Evolutionary conservation across 2,113 vertebrate species (phyloP), one percentile per base, ranked within the genome.

Genomic region (Progne subis): DNA sequence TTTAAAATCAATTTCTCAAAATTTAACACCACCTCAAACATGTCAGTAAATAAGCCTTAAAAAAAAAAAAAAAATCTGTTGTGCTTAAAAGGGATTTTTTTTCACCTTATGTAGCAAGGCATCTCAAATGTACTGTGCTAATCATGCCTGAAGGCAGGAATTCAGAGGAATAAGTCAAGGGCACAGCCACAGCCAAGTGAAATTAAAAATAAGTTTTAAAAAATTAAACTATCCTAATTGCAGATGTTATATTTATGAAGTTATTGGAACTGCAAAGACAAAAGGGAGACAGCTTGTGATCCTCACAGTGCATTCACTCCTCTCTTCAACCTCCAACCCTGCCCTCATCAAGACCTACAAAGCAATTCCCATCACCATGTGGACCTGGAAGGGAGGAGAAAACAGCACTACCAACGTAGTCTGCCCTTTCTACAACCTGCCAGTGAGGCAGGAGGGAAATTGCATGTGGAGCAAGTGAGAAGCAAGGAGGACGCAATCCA

Each of bases 101-200:
- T 57, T 43, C 47, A 80, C 49, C 46, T 92, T 81, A 83, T 92
- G 50, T 86, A 88, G 44, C 41, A 60, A 71, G 41, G 49, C 34
- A 92, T 46, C 60, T 90, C 79, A 57, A 83, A 81, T 47, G 32
- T 56, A 56, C 39, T 64, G 43, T 44, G 52, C 37, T 96, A 86
- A 86, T 92, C 56, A 18, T 43, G 86, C 90, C 92, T 90, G 76
- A 93, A 86, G 82, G 86, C 80, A 94, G 50, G 64, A 94, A 94
- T 92, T 80, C 88, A 88, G 49, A 86, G 44, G 90, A 71, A 52
- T 93, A 95, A 94, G 88, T 91, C 92, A 95, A 95, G 88, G 92
- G 88, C 92, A 92, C 31, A 70, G 76, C 43, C 71, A 86, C 59
- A 95, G 92, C 55, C 93, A 94, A 90, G 25, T 60, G 49, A 81